Conservation (phyloP, 2,113 vertebrate genomes). For the Emydura subglobosa region DNA sequence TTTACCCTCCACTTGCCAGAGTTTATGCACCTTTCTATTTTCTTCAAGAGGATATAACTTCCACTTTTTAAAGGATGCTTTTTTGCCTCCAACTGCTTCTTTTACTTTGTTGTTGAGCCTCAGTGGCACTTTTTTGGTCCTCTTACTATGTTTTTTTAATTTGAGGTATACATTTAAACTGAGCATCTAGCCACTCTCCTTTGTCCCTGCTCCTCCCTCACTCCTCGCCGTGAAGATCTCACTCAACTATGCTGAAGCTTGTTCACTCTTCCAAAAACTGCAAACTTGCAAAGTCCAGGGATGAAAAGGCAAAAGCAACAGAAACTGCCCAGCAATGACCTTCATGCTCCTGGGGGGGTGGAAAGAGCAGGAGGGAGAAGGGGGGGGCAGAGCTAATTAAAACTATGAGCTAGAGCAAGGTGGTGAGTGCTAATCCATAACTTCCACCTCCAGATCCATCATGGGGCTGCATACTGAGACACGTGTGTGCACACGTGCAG, state of each 20-base stretch:
- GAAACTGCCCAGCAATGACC: neutral
- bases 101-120: too few relatives aligned
- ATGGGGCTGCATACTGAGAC: neutral
- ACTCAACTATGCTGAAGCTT: neutral
- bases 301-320: neutral
- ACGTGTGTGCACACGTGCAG: neutral
- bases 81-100: too few relatives aligned
- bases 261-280: neutral
- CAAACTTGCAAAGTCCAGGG: neutral
- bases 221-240: neutral
- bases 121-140: too few relatives aligned
- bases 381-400: neutral
- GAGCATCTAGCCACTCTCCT: neutral
- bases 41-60: too few relatives aligned
- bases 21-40: too few relatives aligned
- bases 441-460: neutral
- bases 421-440: neutral
- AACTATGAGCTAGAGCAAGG: neutral
- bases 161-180: too few relatives aligned
- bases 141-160: too few relatives aligned
- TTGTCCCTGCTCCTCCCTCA: neutral
- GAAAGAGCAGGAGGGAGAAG: too few relatives aligned
- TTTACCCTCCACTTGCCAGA: too few relatives aligned
- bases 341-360: neutral
- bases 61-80: too few relatives aligned